Conservation (phyloP, 2,113 vertebrate genomes). For the Petaurus breviceps region DNA sequence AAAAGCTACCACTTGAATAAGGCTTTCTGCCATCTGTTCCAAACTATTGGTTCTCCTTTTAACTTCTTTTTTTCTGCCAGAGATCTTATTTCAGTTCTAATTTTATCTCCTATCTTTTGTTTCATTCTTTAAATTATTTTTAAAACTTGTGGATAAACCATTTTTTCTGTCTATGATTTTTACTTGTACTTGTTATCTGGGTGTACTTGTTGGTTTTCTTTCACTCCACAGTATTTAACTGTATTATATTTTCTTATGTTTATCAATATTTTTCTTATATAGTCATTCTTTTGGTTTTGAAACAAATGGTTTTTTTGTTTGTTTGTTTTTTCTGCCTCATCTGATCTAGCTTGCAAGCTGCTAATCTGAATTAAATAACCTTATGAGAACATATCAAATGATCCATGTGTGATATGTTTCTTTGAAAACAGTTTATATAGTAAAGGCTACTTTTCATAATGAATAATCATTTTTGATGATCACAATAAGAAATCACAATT, state of each 20-base stretch:
- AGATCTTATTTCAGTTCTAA: not conserved
- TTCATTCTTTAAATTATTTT: not conserved
- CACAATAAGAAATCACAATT: too few relatives aligned
- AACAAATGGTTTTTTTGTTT: not conserved
- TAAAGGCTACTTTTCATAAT: not conserved
- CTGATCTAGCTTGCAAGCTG: not conserved
- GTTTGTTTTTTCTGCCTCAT: not conserved
- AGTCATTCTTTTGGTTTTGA: not conserved
- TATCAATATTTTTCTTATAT: not conserved
- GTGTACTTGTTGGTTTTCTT: not conserved
- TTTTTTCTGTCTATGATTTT: not conserved
- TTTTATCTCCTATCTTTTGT: not conserved
- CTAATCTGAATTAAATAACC: not conserved
- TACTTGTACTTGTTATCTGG: not conserved
- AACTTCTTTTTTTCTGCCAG: not conserved
- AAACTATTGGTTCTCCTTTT: not conserved
- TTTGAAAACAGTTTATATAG: not conserved
- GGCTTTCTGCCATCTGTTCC: not conserved
- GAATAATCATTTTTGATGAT: not conserved
- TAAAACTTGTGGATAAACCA: not conserved
- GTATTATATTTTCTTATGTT: not conserved
- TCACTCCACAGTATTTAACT: not conserved
- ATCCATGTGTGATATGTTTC: not conserved
- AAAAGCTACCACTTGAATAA: not conserved
- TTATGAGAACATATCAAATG: not conserved